phyloP scores from a whole-genome alignment of 2,113 vertebrate genomes.

The Helogale parvula region DNA sequence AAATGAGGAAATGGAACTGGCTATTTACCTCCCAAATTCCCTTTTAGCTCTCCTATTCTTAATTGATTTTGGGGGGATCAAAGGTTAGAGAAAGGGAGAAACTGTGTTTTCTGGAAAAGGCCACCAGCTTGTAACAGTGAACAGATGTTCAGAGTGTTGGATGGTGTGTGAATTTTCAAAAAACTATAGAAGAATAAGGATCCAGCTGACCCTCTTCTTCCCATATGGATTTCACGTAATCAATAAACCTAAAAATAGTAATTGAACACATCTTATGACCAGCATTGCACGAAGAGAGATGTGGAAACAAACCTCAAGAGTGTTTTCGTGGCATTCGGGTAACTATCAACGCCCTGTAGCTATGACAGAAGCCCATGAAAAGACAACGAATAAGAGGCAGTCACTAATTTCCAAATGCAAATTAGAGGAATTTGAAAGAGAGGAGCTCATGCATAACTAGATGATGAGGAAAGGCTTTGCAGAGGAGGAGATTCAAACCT shows the following conservation, averaged over 20 bases:
- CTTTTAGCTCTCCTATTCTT: not conserved
- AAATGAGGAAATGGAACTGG: not conserved
- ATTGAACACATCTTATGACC: not conserved
- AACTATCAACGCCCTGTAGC: not conserved
- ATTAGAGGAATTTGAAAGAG: not conserved
- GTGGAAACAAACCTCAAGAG: not conserved
- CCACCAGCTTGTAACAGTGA: not conserved
- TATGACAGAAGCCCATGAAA: not conserved
- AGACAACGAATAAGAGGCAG: not conserved
- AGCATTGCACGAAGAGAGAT: not conserved
- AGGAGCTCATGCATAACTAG: not conserved
- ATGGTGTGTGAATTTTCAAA: not conserved
- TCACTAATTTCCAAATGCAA: not conserved
- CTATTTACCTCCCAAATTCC: not conserved
- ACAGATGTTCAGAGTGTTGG: not conserved
- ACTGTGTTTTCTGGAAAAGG: not conserved
- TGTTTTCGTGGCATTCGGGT: not conserved
- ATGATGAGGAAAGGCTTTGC: not conserved
- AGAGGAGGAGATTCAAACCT: not conserved
- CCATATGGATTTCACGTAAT: not conserved
- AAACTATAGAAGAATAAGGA: not conserved
- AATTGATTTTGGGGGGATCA: not conserved
- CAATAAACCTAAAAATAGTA: not conserved
- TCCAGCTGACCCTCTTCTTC: not conserved
- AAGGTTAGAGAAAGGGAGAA: slow-evolving; percentile 32